A percentile compares a stretch with the other conserved stretches of the same genome.
Conservation (phyloP, 2,113 vertebrate species). For the Atlantisia rogersi region DNA sequence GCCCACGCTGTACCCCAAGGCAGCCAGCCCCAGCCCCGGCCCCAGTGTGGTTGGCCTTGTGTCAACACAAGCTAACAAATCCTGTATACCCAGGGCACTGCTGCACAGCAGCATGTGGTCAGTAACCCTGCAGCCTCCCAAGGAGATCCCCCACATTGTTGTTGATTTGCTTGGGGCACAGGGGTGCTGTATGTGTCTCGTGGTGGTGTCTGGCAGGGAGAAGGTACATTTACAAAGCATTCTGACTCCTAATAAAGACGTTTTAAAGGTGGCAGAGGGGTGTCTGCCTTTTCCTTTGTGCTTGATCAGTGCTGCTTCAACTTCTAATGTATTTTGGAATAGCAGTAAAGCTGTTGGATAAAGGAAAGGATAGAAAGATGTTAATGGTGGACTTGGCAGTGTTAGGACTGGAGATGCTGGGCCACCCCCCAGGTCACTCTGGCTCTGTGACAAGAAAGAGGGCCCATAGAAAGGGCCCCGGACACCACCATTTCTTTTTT, state of each 20-base stretch:
- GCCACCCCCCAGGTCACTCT: background rate
- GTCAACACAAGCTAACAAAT: background rate
- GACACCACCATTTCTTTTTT: accelerated
- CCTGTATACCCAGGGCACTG: background rate
- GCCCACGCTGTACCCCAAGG: too few species aligned
- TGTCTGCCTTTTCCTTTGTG: background rate
- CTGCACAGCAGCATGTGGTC: background rate
- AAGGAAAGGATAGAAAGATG: background rate
- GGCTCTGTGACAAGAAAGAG: background rate
- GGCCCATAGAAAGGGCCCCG: accelerated
- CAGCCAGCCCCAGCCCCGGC: background rate
- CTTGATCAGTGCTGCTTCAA: background rate
- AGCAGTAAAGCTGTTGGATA: background rate
- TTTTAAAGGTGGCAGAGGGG: background rate
- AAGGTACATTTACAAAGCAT: background rate
- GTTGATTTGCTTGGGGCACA: accelerated
- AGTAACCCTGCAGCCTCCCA: background rate
- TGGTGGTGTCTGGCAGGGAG: background rate
- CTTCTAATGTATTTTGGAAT: background rate
- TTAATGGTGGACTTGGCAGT: too few species aligned
- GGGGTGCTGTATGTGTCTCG: accelerated
- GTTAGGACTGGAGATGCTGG: background rate
- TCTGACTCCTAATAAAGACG: background rate
- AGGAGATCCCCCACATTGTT: background rate
- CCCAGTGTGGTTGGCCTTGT: accelerated